These are phyloP conservation scores for Tenualosa thibaudeaui DNA, from an alignment of 2,797 vertebrate genomes.

Conservation along the genomic window DNA sequence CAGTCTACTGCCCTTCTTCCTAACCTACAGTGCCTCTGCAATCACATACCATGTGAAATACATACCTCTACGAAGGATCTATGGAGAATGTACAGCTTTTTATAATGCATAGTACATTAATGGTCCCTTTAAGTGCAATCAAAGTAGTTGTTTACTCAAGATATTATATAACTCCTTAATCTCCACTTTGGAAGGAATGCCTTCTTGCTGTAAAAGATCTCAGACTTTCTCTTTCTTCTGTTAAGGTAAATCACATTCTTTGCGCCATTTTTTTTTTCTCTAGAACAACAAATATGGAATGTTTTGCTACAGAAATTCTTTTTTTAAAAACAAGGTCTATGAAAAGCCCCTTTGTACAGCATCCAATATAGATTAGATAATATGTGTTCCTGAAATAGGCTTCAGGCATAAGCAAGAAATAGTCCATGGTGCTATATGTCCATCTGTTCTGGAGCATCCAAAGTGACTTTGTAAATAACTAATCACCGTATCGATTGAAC, in stretches of 20 bases:
- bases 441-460: background rate
- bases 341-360: slow-evolving; percentile 29
- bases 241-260: slow-evolving; percentile 21
- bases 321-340: slow-evolving; percentile 29
- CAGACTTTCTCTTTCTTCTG: slow-evolving; percentile 27
- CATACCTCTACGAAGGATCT: background rate
- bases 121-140: slow-evolving; percentile 9
- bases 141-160: slow-evolving; percentile 26
- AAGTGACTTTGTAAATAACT: background rate
- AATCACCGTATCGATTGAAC: background rate
- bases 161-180: slow-evolving; percentile 23
- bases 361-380: slow-evolving; percentile 14
- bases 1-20: background rate
- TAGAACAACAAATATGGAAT: slow-evolving; percentile 31
- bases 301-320: slow-evolving; percentile 14
- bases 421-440: slow-evolving; percentile 8
- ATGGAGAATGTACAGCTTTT: background rate
- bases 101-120: background rate
- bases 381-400: slow-evolving; percentile 10
- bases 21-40: background rate
- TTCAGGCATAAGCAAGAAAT: background rate
- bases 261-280: slow-evolving; percentile 21
- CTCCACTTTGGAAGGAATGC: slow-evolving; percentile 27
- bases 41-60: background rate
- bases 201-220: slow-evolving; percentile 16